Conservation (phyloP, 2,797 vertebrate species). For the Pipistrellus pygmaeus region DNA sequence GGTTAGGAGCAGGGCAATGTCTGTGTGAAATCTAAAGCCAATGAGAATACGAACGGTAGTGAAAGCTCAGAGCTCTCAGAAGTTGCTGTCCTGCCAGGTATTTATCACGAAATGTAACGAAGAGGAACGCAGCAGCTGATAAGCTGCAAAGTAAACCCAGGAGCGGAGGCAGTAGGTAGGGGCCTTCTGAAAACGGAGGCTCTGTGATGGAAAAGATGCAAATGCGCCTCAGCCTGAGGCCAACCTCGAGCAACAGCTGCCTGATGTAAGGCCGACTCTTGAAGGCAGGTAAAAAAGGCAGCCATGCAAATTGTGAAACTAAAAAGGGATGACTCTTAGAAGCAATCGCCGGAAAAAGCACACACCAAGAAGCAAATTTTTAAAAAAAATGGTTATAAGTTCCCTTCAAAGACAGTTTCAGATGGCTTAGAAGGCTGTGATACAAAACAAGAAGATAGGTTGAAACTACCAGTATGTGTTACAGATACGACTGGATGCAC, state of each 20-base stretch:
- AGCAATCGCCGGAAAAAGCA: constrained; percentile 50
- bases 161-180: not conserved
- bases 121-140: not conserved
- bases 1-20: not conserved
- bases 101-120: not conserved
- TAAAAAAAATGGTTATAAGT: not conserved
- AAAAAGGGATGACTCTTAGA: constrained; percentile 64
- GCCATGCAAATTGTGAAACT: constrained; percentile 76
- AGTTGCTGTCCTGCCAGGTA: not conserved
- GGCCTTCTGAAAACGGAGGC: not conserved
- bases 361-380: not conserved
- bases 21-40: not conserved
- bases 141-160: not conserved
- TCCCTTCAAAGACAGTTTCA: constrained; percentile 53
- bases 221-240: not conserved
- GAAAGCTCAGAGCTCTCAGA: not conserved
- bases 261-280: not conserved
- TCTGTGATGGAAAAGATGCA: constrained; percentile 23
- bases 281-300: constrained; percentile 48
- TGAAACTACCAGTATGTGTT: not conserved
- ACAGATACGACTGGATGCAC: not conserved
- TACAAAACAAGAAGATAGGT: not conserved
- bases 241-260: constrained; percentile 38
- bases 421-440: not conserved
- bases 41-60: not conserved